A percentile compares a stretch with the other conserved stretches of the same genome.
These are phyloP conservation scores for Luscinia megarhynchos DNA, from an alignment of 2,797 vertebrate species.

Conservation along the genomic window DNA sequence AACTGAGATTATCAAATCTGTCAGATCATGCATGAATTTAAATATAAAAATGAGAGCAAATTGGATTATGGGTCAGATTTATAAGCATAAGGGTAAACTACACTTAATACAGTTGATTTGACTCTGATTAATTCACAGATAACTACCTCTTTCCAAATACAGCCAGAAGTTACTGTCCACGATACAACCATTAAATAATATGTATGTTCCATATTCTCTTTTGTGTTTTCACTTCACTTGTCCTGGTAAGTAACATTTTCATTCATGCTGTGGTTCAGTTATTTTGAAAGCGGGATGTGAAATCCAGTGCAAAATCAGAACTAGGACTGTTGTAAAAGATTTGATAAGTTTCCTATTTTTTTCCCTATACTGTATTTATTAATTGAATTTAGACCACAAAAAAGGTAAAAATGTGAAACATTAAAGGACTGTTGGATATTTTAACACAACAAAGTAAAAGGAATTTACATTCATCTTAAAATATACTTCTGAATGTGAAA, in stretches of 20 bases:
- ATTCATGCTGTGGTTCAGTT: background rate
- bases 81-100: background rate
- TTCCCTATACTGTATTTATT: background rate
- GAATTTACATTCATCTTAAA: slow-evolving; percentile 17
- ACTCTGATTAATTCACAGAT: background rate
- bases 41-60: background rate
- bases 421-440: background rate
- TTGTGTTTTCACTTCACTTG: background rate
- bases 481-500: background rate
- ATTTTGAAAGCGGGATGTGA: background rate
- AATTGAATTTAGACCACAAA: background rate
- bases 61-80: background rate
- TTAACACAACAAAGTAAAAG: background rate
- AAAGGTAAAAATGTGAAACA: background rate
- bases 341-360: background rate
- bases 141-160: background rate
- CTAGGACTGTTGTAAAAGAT: background rate
- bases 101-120: background rate
- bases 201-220: background rate
- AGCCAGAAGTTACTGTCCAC: background rate
- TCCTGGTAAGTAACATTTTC: background rate
- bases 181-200: background rate
- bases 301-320: background rate
- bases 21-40: background rate
- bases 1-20: background rate